Evolutionary conservation across 2,113 vertebrate species (phyloP).

Genomic region (Machaerirhynchus nigripectus): DNA sequence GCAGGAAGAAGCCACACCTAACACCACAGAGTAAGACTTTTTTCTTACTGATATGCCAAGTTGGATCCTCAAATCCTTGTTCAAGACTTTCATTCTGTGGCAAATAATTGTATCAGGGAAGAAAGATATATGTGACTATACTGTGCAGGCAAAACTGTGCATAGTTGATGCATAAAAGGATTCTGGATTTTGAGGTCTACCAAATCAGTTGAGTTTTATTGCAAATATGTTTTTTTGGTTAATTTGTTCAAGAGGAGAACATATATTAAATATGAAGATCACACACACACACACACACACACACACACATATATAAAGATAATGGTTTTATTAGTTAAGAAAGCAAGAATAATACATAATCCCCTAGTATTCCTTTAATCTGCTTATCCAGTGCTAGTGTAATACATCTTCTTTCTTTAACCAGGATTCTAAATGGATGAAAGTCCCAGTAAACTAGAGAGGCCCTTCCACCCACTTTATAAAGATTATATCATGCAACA

Average conservation of each 20-base stretch:
- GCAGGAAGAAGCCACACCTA: neutral
- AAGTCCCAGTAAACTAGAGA: neutral
- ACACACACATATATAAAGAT: neutral
- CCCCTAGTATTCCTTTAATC: neutral
- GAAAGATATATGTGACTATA: neutral
- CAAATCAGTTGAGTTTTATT: neutral
- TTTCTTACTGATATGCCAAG: neutral
- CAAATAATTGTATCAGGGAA: neutral
- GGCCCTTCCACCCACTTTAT: neutral
- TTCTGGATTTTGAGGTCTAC: neutral
- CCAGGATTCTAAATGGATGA: neutral
- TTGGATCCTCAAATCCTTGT: neutral
- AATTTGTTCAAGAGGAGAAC: neutral
- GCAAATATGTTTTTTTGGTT: neutral
- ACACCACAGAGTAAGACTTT: neutral
- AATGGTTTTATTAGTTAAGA: neutral
- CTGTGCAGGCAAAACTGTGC: neutral
- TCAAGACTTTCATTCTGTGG: neutral
- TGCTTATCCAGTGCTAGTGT: neutral
- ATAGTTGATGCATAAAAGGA: neutral
- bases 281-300: too few species aligned
- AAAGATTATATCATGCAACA: neutral
- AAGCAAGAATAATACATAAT: neutral
- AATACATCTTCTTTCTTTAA: neutral
- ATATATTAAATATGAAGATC: neutral